Evolutionary conservation across 2,888 invertebrate genomes (phyloP).

Genomic region (Agriopis marginaria): DNA sequence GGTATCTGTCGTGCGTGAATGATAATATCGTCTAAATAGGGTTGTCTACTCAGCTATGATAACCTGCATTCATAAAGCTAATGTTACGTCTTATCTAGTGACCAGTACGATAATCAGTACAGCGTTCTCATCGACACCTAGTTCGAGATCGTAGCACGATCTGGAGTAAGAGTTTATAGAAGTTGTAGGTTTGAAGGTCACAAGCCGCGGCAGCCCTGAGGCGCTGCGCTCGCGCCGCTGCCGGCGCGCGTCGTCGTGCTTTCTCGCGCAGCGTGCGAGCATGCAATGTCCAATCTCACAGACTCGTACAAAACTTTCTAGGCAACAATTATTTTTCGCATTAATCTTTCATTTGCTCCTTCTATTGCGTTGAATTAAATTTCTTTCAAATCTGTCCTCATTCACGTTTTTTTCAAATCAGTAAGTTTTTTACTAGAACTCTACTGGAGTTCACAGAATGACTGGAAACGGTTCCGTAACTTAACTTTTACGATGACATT

Average conservation of each 20-base stretch:
- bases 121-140: neutral
- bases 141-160: neutral
- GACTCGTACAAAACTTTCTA: slow-evolving; percentile 82
- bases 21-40: slow-evolving; percentile 19
- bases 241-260: slow-evolving; percentile 71
- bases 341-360: slow-evolving; percentile 83
- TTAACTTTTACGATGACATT: slow-evolving; percentile 52
- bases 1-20: slow-evolving; percentile 26
- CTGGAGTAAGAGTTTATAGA: neutral
- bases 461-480: slow-evolving; percentile 11
- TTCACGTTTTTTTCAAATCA: slow-evolving; percentile 26
- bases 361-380: slow-evolving; percentile 64
- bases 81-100: slow-evolving; percentile 5
- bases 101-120: neutral
- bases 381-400: slow-evolving; percentile 40
- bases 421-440: slow-evolving; percentile 9
- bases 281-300: slow-evolving; percentile 82
- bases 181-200: slow-evolving; percentile 40
- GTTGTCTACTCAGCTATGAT: slow-evolving; percentile 28
- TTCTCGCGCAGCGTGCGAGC: slow-evolving; percentile 84
- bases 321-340: slow-evolving; percentile 84
- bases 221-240: slow-evolving; percentile 30
- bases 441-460: slow-evolving; percentile 11
- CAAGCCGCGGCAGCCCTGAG: slow-evolving; percentile 43
- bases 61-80: neutral